Conservation (phyloP, 2,113 vertebrate species). For the Amia ocellicauda region DNA sequence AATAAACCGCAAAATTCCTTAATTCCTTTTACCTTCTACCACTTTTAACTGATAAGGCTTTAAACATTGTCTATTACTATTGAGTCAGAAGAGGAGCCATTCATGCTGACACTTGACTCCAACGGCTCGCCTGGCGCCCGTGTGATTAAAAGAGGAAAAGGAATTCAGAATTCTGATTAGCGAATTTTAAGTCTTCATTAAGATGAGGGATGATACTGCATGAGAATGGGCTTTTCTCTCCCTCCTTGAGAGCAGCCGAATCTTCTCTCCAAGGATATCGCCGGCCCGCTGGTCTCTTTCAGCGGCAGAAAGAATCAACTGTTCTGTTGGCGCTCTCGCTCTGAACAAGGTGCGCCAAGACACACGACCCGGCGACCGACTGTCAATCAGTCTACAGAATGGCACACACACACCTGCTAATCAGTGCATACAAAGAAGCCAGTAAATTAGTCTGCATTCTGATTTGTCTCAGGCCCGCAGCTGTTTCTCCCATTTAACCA, state of each 20-base stretch:
- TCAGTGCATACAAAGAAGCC: background rate
- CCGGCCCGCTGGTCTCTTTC: too few species aligned
- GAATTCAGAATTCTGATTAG: background rate
- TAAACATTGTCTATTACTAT: too few species aligned
- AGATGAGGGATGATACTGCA: background rate
- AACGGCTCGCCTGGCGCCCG: background rate
- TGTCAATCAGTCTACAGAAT: background rate
- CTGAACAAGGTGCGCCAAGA: background rate
- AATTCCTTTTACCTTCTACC: too few species aligned
- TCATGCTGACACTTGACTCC: too few species aligned
- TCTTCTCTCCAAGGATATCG: too few species aligned
- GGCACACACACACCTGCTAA: background rate
- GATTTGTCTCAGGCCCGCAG: background rate
- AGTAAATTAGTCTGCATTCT: background rate
- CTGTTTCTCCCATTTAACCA: background rate
- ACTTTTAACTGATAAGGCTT: too few species aligned
- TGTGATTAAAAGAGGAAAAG: conserved; percentile 12
- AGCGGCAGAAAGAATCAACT: too few species aligned
- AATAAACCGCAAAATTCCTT: too few species aligned
- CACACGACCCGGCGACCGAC: background rate
- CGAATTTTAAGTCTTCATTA: background rate
- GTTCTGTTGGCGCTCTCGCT: too few species aligned
- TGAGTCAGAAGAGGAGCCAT: background rate
- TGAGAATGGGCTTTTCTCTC: background rate
- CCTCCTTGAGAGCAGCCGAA: too few species aligned